Percentiles rank a stretch among this genome's conserved stretches.
phyloP scores from a whole-genome alignment of 2,888 invertebrate species.

The Epinotia ramella region DNA sequence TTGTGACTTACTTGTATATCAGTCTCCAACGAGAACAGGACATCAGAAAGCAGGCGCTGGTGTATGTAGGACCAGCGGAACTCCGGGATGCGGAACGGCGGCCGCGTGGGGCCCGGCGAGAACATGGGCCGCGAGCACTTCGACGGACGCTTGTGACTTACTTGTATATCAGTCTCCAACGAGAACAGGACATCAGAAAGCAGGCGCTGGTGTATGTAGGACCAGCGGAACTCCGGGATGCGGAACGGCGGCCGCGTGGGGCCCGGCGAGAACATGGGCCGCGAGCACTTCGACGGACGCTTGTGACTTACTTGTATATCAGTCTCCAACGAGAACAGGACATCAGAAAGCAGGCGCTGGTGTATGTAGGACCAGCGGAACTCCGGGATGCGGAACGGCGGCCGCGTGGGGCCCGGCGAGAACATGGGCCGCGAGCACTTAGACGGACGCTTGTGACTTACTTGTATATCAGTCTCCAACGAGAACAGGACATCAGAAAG shows the following conservation, averaged over 20 bases:
- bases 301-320: constrained; percentile 94
- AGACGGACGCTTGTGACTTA: no score
- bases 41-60: constrained; percentile 97
- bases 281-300: constrained; percentile 89
- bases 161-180: constrained; percentile 98
- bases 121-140: constrained; percentile 95
- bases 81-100: constrained; percentile 99
- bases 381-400: constrained; percentile 99
- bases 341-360: constrained; percentile 97
- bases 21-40: constrained; percentile 98
- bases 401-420: constrained; percentile 96
- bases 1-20: constrained; percentile 94
- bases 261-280: constrained; percentile 97
- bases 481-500: constrained; percentile 98
- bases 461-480: constrained; percentile 98
- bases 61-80: constrained; percentile 99
- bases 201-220: constrained; percentile 98
- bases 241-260: constrained; percentile 98
- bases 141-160: no score
- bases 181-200: constrained; percentile 98
- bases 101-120: constrained; percentile 96
- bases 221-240: constrained; percentile 99
- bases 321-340: constrained; percentile 98
- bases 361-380: constrained; percentile 99
- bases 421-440: constrained; percentile 95